These are phyloP conservation scores for Bubalus kerabau DNA, from an alignment of 2,113 vertebrate species.

Conservation along the genomic window DNA sequence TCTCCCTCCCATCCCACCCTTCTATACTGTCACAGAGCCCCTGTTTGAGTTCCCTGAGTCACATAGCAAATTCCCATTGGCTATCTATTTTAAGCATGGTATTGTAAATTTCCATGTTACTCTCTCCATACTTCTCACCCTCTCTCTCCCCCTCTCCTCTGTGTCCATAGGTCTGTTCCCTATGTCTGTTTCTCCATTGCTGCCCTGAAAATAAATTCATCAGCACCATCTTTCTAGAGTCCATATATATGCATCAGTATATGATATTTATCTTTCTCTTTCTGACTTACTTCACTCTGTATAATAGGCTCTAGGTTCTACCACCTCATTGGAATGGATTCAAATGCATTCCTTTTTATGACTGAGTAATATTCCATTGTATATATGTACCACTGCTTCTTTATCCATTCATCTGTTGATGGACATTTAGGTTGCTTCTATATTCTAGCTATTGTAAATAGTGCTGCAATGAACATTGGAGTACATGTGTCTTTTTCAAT, in stretches of 20 bases:
- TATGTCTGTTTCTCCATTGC: background rate
- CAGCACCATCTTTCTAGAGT: background rate
- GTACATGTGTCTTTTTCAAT: no score
- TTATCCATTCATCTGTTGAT: no score
- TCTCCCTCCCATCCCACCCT: background rate
- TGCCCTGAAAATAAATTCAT: background rate
- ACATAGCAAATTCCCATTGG: background rate
- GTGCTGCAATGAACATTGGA: no score
- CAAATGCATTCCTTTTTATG: no score
- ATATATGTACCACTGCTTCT: no score
- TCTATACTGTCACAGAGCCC: background rate
- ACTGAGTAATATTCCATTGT: no score
- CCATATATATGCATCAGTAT: background rate
- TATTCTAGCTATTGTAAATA: no score
- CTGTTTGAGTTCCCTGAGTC: background rate
- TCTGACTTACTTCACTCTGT: no score
- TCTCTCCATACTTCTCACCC: background rate
- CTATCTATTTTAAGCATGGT: background rate
- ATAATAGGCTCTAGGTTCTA: no score
- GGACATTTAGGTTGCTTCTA: no score
- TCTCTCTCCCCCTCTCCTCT: background rate
- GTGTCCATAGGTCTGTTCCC: background rate
- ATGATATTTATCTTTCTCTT: background rate
- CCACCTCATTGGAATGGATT: no score
- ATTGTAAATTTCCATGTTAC: background rate